Evolutionary conservation across 2,888 invertebrate genomes (phyloP), one percentile per base, ranked within the genome.

Genomic region (Tolmerus cingulatus): DNA sequence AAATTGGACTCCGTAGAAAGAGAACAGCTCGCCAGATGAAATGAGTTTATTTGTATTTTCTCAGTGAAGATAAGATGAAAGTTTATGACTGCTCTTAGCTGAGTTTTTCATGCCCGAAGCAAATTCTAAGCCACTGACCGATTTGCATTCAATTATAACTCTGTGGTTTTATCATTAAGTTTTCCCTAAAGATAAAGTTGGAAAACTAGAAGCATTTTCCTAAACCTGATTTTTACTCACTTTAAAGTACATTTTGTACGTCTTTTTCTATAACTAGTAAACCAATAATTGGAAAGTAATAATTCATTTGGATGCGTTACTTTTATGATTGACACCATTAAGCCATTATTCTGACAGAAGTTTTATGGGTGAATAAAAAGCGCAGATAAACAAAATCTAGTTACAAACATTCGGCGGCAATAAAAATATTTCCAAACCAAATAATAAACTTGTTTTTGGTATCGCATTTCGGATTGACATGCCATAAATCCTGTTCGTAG

Each of bases 31-130:
- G 8, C 57, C 43, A 81, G 55, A 87, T 85, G 87, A 85, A 57
- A 87, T 85, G 87, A 85, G 76, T 85, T 85, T 57, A 87, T 87
- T 87, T 85, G 78, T 87, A 87, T 84, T 78, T 77, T 78, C 46
- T 16, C 57, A 34, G 37, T 30, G 82, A 9, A 37, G 57, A 82
- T 82, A 82, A 82, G 66, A 82, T 57, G 66, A 19, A 23, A 46
- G 51, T 82, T 82, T 82, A 82, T 82, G 82, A 76, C 76, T 76
- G 7, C 76, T 40, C 9, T 40, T 16, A 19, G 16, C 4, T 34
- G n/a, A n/a, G 37, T 76, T 76, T 37, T 34, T 40, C 34, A 76
- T 66, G 27, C 14, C 12, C 19, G 23, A 23, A 27, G 8, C 66
- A 19, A 23, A 66, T 66, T 66, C 66, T 19, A 66, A 66, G 27